Evolutionary conservation across 1,140 invertebrate species (phyloP), one percentile per base, ranked within the genome.

Genomic region (Drosophila aff.): DNA sequence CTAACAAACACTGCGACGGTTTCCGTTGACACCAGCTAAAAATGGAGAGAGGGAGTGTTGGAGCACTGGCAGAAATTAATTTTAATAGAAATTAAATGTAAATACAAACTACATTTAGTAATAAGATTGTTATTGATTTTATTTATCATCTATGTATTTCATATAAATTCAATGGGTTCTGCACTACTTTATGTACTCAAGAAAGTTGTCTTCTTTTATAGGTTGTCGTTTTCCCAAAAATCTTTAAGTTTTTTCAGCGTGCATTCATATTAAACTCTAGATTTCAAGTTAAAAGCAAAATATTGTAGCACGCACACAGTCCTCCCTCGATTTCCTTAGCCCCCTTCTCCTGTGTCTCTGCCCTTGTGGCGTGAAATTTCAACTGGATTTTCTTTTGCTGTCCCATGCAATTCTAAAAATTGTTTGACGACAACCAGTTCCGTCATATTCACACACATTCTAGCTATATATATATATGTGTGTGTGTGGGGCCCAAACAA

Each of bases 261-360:
- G 67, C 38, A 23, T n/a, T 28, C 64, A 62, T 52, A 47, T 65
- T 80, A 69, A 77, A 82, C 57, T 55, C 58, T 77, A 38, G 63
- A 61, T 72, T 66, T 49, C 9, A 63, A 64, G 81, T 86, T 91
- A 86, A 90, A 90, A 91, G 86, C 86, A 86, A 90, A 91, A 80
- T 90, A 91, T 86, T 90, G 82, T 90, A 85, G 59, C 67, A 60
- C 38, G 55, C 72, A 43, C 28, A 52, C 15, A 38, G 15, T 9
- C 28, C 57, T 23, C 15, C 26, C 41, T 21, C 26, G 15, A 55
- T 23, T 38, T 18, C n/a, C 43, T n/a, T 57, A 44, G 0, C 21
- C 38, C 8, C 11, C 6, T 28, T 13, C 9, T 31, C 31, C 21
- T n/a, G 4, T 23, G 15, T 13, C 6, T 43, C 18, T 15, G 13